Evolutionary conservation across 1,140 invertebrate genomes (phyloP).

Genomic region (Philopotamus ludificatus): DNA sequence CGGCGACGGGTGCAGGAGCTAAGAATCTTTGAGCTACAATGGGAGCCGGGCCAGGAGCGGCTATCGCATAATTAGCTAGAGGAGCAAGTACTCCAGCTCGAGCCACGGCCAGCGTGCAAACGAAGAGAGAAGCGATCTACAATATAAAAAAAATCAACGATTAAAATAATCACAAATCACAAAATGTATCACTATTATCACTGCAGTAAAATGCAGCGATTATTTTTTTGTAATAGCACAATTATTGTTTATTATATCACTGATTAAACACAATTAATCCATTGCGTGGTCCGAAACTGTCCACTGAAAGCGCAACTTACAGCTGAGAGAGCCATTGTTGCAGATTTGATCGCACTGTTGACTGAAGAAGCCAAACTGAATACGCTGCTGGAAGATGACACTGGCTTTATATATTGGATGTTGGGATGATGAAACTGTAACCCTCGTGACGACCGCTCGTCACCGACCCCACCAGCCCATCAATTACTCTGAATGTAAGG

Average conservation of each 20-base stretch:
- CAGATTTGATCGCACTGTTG: neutral
- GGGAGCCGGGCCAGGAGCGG: slow-evolving; percentile 34
- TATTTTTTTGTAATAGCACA: neutral
- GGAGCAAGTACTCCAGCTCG: no score
- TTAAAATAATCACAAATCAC: neutral
- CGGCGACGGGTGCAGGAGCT: slow-evolving; percentile 36
- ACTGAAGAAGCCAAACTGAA: slow-evolving; percentile 24
- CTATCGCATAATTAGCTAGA: no score
- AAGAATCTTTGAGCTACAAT: slow-evolving; percentile 30
- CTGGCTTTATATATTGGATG: slow-evolving; percentile 32
- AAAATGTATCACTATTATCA: neutral
- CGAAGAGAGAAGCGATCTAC: slow-evolving; percentile 9
- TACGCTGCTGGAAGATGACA: slow-evolving; percentile 23
- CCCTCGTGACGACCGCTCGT: slow-evolving; percentile 7
- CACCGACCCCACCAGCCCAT: neutral
- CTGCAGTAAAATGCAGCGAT: neutral
- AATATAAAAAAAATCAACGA: no score
- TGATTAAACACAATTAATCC: no score
- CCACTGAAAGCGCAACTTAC: slow-evolving; percentile 18
- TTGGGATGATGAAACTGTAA: slow-evolving; percentile 11
- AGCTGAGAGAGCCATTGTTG: slow-evolving; percentile 27
- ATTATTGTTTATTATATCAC: no score
- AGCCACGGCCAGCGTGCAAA: neutral
- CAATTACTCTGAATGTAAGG: slow-evolving; percentile 12
- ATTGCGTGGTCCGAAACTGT: no score